Conservation (phyloP, 2,797 vertebrate species). For the Darevskia mixta region DNA sequence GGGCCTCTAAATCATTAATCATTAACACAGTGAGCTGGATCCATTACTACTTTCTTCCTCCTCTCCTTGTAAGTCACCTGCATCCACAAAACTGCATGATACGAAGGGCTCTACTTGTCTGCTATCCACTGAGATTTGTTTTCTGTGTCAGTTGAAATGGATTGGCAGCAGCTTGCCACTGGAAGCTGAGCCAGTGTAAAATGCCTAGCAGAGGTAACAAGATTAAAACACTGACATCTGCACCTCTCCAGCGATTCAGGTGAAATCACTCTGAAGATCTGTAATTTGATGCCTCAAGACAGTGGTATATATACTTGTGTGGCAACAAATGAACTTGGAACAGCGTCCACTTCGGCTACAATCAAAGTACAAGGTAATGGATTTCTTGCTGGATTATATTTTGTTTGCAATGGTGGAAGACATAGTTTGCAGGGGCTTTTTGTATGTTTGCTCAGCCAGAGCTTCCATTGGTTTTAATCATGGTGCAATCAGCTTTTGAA, state of each 20-base stretch:
- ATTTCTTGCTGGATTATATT: background rate
- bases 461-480: background rate
- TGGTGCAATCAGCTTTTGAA: background rate
- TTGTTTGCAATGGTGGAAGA: background rate
- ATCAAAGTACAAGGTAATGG: conserved; percentile 95
- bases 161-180: background rate
- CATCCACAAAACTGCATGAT: background rate
- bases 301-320: conserved; percentile 98
- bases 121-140: background rate
- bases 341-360: conserved; percentile 92
- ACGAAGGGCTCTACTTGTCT: background rate
- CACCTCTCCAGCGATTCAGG: conserved; percentile 89
- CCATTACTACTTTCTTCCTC: background rate
- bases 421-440: background rate
- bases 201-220: conserved; percentile 2
- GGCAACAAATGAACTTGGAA: conserved; percentile 91
- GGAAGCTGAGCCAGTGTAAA: conserved; percentile 2
- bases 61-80: background rate
- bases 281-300: conserved; percentile 97
- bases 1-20: background rate
- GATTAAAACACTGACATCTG: conserved; percentile 39
- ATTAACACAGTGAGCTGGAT: background rate
- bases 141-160: background rate
- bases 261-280: conserved; percentile 94
- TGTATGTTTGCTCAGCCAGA: conserved; percentile 7